These are phyloP conservation scores for Catharus fuscescens DNA, from an alignment of 2,113 vertebrate genomes.

Conservation along the genomic window DNA sequence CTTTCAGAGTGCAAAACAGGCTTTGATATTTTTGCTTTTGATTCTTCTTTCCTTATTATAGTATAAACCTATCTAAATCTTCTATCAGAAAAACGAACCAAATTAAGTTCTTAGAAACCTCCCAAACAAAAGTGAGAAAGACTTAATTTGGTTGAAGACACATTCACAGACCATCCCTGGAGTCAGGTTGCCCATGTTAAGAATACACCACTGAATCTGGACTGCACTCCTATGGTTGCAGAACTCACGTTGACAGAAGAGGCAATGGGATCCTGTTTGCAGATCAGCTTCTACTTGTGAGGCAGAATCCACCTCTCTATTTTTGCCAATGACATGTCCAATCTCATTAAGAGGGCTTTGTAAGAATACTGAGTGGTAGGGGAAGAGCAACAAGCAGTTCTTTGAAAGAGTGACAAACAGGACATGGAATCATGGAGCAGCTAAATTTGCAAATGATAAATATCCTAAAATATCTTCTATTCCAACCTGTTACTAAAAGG, in stretches of 20 bases:
- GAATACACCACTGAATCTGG: background rate
- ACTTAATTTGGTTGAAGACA: background rate
- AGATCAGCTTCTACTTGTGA: background rate
- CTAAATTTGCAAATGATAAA: background rate
- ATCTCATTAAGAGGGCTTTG: background rate
- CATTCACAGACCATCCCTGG: background rate
- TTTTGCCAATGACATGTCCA: background rate
- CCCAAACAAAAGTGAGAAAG: background rate
- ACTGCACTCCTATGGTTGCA: background rate
- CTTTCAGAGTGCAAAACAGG: background rate
- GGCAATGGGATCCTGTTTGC: background rate
- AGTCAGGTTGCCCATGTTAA: background rate
- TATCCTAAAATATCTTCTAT: background rate
- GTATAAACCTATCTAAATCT: background rate
- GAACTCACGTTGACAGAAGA: accelerated
- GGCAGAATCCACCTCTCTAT: background rate
- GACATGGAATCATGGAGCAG: background rate
- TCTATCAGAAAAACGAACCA: background rate
- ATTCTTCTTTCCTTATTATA: background rate
- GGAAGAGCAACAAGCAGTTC: background rate
- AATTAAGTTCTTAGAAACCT: background rate
- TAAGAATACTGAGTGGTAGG: accelerated
- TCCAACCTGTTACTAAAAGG: background rate
- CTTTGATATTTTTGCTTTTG: background rate
- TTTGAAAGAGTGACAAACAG: background rate